These are phyloP conservation scores for Spodoptera frugiperda DNA, from an alignment of 1,140 invertebrate species.

Conservation along the genomic window DNA sequence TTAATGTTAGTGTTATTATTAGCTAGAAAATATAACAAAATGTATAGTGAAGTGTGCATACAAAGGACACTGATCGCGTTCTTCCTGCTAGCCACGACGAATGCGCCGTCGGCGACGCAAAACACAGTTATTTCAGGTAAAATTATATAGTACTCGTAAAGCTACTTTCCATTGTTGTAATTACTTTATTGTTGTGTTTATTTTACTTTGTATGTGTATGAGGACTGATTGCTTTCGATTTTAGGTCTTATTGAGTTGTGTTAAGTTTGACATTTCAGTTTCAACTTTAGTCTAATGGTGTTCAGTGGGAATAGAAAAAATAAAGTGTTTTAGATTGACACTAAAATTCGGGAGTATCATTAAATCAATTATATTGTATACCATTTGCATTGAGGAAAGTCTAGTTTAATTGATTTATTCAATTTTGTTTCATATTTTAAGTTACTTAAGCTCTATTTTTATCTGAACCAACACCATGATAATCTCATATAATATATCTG, in stretches of 20 bases:
- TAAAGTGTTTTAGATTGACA: too few species aligned
- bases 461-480: too few species aligned
- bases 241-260: background rate
- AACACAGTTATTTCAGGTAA: slow-evolving; percentile 65
- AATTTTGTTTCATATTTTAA: too few species aligned
- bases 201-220: background rate
- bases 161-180: slow-evolving; percentile 4
- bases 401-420: too few species aligned
- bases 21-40: slow-evolving; percentile 73
- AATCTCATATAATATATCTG: too few species aligned
- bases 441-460: too few species aligned
- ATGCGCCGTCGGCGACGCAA: slow-evolving; percentile 72
- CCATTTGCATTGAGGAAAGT: too few species aligned
- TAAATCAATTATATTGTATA: too few species aligned
- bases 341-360: too few species aligned
- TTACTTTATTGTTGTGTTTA: slow-evolving; percentile 23
- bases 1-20: slow-evolving; percentile 61
- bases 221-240: background rate
- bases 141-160: slow-evolving; percentile 28
- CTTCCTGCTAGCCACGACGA: slow-evolving; percentile 65
- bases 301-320: too few species aligned
- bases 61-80: slow-evolving; percentile 70
- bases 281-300: too few species aligned
- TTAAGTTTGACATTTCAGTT: too few species aligned
- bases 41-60: slow-evolving; percentile 68